phyloP scores from a whole-genome alignment of 2,113 vertebrate species.

The Nestor notabilis region DNA sequence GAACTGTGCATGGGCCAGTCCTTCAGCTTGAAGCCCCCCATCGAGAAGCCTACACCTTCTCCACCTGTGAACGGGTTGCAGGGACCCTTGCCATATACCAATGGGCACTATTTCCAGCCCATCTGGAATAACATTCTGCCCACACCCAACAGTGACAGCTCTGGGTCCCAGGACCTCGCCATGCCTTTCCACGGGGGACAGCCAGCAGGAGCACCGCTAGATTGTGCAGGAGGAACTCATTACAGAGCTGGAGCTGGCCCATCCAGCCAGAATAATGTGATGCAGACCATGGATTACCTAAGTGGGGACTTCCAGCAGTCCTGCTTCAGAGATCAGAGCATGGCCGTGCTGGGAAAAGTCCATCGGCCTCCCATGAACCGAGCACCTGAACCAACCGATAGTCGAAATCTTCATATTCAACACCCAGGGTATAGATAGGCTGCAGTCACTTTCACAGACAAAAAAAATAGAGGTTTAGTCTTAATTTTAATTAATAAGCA shows the following conservation, averaged over 20 bases:
- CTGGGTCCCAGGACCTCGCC: slow-evolving; percentile 94
- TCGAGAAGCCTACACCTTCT: slow-evolving; percentile 94
- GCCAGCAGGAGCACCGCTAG: slow-evolving; percentile 84
- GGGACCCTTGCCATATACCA: slow-evolving; percentile 88
- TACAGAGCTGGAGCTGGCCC: slow-evolving; percentile 88
- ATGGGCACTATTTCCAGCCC: slow-evolving; percentile 95
- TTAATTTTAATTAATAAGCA: slow-evolving; percentile 79
- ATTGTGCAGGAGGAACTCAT: slow-evolving; percentile 89
- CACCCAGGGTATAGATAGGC: slow-evolving; percentile 99
- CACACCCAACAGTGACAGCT: slow-evolving; percentile 99
- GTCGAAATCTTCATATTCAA: slow-evolving; percentile 93
- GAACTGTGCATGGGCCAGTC: slow-evolving; percentile 95
- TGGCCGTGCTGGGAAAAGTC: slow-evolving; percentile 93
- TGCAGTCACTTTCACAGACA: slow-evolving; percentile 73
- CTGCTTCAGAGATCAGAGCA: slow-evolving; percentile 97
- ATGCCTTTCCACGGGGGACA: slow-evolving; percentile 90
- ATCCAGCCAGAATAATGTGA: slow-evolving; percentile 89
- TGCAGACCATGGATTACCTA: slow-evolving; percentile 97
- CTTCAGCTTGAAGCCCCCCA: slow-evolving; percentile 89
- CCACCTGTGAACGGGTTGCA: slow-evolving; percentile 91
- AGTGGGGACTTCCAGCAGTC: slow-evolving; percentile 95
- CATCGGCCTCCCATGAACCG: slow-evolving; percentile 90
- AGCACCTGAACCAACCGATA: slow-evolving; percentile 88
- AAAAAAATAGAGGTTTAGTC: slow-evolving; percentile 75
- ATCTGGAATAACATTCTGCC: slow-evolving; percentile 97